These are phyloP conservation scores for Gastrophysa polygoni DNA, from an alignment of 2,888 invertebrate genomes.

Conservation along the genomic window DNA sequence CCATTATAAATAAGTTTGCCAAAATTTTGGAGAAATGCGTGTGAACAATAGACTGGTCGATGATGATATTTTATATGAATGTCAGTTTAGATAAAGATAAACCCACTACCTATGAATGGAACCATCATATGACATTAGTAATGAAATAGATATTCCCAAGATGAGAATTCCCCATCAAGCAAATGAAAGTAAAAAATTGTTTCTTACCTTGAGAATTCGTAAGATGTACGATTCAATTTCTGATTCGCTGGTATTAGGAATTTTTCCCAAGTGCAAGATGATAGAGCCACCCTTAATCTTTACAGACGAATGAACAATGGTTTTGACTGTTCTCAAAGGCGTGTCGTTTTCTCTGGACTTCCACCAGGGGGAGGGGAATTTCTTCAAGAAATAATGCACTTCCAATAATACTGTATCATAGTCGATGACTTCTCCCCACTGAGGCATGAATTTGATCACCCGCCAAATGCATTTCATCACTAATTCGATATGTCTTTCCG, in stretches of 20 bases:
- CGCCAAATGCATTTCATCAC: constrained; percentile 96
- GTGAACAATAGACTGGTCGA: too few relatives aligned
- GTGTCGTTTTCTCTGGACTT: constrained; percentile 82
- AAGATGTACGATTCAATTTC: constrained; percentile 86
- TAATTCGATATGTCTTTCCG: constrained; percentile 78
- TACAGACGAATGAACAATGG: constrained; percentile 89
- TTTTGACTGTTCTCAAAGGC: constrained; percentile 91
- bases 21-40: too few relatives aligned
- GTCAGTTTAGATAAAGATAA: too few relatives aligned
- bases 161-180: too few relatives aligned
- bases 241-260: constrained; percentile 79
- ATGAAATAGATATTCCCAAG: too few relatives aligned
- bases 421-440: constrained; percentile 76
- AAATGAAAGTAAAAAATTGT: too few relatives aligned
- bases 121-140: too few relatives aligned
- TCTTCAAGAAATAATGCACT: constrained; percentile 86
- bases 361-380: constrained; percentile 88
- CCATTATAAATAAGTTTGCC: too few relatives aligned
- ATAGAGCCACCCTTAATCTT: constrained; percentile 86
- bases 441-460: constrained; percentile 84
- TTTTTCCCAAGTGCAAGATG: constrained; percentile 76
- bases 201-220: constrained; percentile 75
- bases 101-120: too few relatives aligned
- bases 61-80: too few relatives aligned
- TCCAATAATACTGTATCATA: constrained; percentile 81